A percentile compares a stretch with the other conserved stretches of the same genome.
These are phyloP conservation scores for Clivina fossor DNA, from an alignment of 2,888 invertebrate genomes.

Conservation along the genomic window DNA sequence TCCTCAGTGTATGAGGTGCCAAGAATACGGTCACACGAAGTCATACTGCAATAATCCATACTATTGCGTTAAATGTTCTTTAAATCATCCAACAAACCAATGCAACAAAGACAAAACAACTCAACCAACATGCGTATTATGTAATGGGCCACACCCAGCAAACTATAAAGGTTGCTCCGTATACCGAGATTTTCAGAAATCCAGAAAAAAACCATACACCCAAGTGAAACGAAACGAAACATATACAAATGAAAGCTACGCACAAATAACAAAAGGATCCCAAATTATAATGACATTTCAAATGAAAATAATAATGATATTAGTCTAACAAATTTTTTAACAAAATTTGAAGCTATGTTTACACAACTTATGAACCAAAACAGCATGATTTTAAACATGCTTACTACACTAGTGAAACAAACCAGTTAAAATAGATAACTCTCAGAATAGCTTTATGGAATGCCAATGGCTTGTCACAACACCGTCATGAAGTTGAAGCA, in stretches of 20 bases:
- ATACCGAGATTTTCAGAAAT: slow-evolving; percentile 13
- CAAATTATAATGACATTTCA: background rate
- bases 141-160: slow-evolving; percentile 6
- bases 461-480: slow-evolving; percentile 18
- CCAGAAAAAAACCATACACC: background rate
- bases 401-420: slow-evolving; percentile 17
- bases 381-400: slow-evolving; percentile 21
- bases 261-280: background rate
- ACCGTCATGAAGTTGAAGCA: slow-evolving; percentile 13
- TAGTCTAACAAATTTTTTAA: slow-evolving; percentile 5
- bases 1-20: slow-evolving; percentile 29
- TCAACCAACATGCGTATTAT: background rate
- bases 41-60: slow-evolving; percentile 27
- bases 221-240: background rate
- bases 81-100: slow-evolving; percentile 18
- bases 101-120: slow-evolving; percentile 17
- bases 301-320: background rate
- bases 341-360: slow-evolving; percentile 26
- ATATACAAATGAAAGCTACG: background rate
- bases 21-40: slow-evolving; percentile 33
- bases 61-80: slow-evolving; percentile 30
- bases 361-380: slow-evolving; percentile 23
- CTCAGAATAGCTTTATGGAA: slow-evolving; percentile 29
- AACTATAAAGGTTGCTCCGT: slow-evolving; percentile 12
- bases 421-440: slow-evolving; percentile 12